Base-by-base conservation (phyloP, 2,888 invertebrate species). In the Aromia moschata region DNA sequence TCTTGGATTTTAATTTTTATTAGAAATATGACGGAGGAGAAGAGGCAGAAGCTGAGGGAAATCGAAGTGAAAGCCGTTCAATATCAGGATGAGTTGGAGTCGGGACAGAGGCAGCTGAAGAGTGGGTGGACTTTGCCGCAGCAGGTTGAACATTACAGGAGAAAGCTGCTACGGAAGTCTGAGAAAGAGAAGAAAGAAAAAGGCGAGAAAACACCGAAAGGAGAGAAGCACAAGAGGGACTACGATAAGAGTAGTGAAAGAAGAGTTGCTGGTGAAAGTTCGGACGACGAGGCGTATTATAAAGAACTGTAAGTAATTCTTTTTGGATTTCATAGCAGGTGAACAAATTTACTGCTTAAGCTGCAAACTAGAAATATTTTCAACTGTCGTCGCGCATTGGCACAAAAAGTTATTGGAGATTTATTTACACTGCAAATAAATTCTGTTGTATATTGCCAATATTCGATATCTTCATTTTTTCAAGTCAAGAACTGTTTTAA, bases 21-120 rank as follows among this genome's bases (percentile, higher is more conserved):
- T 49, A 84, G 86, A 58, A 86, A 86, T 74, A 85, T 84, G 68
- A 85, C 84, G 54, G 89, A 89, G 75, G 88, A 91, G 74, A 85
- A 89, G 70, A 87, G 94, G 41, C 86, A 85, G 66, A 88, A 89
- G 73, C 80, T 94, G 57, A 86, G 98, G 16, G 97, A 98, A 80
- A 93, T 99, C 72, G 98, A 98, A 83, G 89, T 97, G 68, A 94
- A 95, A 83, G 93, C 94, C 51, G 87, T 98, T 83, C 93, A 94
- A 78, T 98, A 96, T 84, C 95, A 96, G 80, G 98, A 98, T 83
- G 97, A 97, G 79, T 80, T 98, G 70, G 98, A 98, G 82, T 89
- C 90, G 1, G 96, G 96, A 0, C 85, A 88, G 71, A 84, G 91
- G 58, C 84, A 86, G 30, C 77, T 91, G 15, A 90, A 92, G 71